Evolutionary conservation across 2,113 vertebrate species (phyloP).

Genomic region (Phrynocephalus versicolor): DNA sequence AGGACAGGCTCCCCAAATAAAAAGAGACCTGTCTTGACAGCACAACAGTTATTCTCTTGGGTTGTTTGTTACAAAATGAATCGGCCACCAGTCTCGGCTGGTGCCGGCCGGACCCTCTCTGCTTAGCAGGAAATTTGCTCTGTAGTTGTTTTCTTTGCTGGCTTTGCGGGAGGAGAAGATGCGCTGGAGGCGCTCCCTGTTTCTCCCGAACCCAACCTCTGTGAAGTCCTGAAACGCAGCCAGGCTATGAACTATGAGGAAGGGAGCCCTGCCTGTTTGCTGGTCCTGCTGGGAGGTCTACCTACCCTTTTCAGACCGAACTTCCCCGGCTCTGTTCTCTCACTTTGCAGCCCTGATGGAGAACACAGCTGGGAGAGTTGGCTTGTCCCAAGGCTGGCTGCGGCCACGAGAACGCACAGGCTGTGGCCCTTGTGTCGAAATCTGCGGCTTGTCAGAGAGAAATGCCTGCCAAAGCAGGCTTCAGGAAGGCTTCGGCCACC

Average conservation of each 20-base stretch:
- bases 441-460: neutral
- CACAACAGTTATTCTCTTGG: too few species aligned
- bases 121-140: neutral
- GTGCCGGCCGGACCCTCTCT: too few species aligned
- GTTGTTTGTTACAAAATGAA: too few species aligned
- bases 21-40: too few species aligned
- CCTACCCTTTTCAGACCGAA: neutral
- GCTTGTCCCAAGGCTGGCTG: neutral
- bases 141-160: neutral
- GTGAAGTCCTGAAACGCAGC: constrained; percentile 32
- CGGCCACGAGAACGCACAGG: neutral
- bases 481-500: too few species aligned
- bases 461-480: neutral
- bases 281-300: constrained; percentile 1
- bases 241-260: neutral
- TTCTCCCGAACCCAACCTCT: neutral
- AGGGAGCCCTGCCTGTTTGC: neutral
- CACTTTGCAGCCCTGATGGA: neutral
- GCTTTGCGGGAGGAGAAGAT: neutral
- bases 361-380: constrained; percentile 20
- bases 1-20: too few species aligned
- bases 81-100: neutral
- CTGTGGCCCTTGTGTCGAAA: neutral
- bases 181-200: neutral
- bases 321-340: neutral